These are phyloP conservation scores for Lasiurus borealis DNA, from an alignment of 2,113 vertebrate species.

Conservation along the genomic window DNA sequence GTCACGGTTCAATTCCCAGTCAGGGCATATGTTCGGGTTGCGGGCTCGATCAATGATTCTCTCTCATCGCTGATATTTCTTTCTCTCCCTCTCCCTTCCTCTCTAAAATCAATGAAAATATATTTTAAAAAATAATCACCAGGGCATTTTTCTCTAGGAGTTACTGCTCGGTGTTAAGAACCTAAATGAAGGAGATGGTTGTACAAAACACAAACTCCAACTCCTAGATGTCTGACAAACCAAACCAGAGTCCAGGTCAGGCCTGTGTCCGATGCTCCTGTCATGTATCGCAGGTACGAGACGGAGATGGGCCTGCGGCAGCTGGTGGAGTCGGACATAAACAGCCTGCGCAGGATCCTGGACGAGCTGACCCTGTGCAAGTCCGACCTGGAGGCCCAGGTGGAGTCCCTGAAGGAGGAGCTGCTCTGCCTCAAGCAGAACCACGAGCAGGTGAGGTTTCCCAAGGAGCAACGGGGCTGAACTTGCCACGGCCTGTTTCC, in stretches of 20 bases:
- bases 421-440: slow-evolving; percentile 89
- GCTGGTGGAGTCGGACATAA: slow-evolving; percentile 87
- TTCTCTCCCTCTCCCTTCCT: no score
- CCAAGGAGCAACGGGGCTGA: background rate
- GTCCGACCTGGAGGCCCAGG: slow-evolving; percentile 88
- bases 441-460: slow-evolving; percentile 87
- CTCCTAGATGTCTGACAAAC: background rate
- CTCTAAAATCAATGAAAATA: no score
- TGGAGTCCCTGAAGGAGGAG: slow-evolving; percentile 89
- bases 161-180: background rate
- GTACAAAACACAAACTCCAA: background rate
- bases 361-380: slow-evolving; percentile 88
- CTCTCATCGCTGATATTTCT: no score
- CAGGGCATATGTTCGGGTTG: no score
- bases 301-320: slow-evolving; percentile 85
- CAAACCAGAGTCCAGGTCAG: background rate
- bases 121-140: background rate
- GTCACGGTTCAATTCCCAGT: no score
- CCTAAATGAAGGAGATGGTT: background rate
- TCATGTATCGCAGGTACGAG: slow-evolving; percentile 82
- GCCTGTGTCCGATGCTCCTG: background rate
- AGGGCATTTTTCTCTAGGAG: background rate
- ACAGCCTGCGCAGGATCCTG: slow-evolving; percentile 87
- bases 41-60: no score
- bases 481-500: background rate